Conservation (phyloP, 2,797 vertebrate genomes). For the Coilia nasus region DNA sequence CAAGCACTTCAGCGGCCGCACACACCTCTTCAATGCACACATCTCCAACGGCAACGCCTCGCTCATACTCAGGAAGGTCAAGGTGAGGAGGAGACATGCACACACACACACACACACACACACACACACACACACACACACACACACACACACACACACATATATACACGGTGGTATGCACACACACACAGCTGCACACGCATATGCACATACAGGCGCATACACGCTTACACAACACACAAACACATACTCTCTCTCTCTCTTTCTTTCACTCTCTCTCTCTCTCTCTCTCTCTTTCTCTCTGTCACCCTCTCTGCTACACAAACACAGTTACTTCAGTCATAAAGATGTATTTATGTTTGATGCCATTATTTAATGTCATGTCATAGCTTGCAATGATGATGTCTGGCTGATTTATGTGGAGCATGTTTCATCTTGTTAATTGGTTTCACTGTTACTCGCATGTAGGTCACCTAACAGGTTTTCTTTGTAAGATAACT, state of each 20-base stretch:
- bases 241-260: neutral
- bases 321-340: neutral
- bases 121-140: too few species aligned
- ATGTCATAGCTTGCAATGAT: neutral
- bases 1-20: slow-evolving; percentile 74
- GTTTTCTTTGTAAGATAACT: neutral
- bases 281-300: neutral
- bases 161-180: too few species aligned
- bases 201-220: neutral
- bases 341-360: neutral
- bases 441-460: neutral
- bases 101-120: too few species aligned
- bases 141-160: too few species aligned
- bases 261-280: neutral
- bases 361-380: neutral
- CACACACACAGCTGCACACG: too few species aligned
- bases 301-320: neutral
- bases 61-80: slow-evolving; percentile 76
- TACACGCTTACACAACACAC: neutral
- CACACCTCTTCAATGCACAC: slow-evolving; percentile 76
- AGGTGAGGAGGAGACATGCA: slow-evolving; percentile 27
- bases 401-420: neutral
- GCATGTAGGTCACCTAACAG: neutral
- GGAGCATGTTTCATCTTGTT: neutral
- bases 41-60: slow-evolving; percentile 82